Percentiles rank a stretch among this genome's conserved stretches.
Evolutionary conservation across 2,888 invertebrate species (phyloP).

Genomic region (Drosophila peninsularis): DNA sequence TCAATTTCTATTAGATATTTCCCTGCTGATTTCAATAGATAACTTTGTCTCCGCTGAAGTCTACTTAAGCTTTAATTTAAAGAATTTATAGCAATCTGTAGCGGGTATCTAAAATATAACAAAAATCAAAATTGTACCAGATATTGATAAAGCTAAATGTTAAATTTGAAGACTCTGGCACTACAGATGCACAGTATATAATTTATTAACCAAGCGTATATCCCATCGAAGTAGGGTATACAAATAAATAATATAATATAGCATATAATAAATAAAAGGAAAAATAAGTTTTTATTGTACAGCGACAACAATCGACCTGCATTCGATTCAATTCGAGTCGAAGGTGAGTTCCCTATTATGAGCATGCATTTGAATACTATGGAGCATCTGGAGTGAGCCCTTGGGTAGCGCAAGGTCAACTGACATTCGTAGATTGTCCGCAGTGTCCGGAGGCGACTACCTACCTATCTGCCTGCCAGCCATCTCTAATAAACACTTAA

Average conservation of each 20-base stretch:
- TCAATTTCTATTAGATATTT: background rate
- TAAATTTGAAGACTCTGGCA: background rate
- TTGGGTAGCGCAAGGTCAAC: constrained; percentile 39
- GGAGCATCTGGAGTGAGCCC: constrained; percentile 56
- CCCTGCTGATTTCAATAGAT: too few species aligned
- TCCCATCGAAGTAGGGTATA: constrained; percentile 1
- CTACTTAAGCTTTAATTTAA: too few species aligned
- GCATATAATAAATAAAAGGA: constrained; percentile 2
- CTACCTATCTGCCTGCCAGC: background rate
- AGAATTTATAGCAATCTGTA: background rate
- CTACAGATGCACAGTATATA: background rate
- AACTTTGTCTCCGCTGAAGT: too few species aligned
- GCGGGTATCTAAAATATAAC: background rate
- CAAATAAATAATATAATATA: constrained; percentile 14
- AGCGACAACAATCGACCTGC: constrained; percentile 51
- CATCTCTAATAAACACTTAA: background rate
- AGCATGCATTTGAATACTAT: constrained; percentile 41
- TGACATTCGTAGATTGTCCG: constrained; percentile 26
- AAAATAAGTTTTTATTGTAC: constrained; percentile 31
- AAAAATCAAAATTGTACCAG: background rate
- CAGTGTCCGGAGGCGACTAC: constrained; percentile 17
- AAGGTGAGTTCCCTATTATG: constrained; percentile 56
- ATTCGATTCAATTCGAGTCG: constrained; percentile 50
- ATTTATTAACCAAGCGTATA: background rate
- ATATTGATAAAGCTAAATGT: background rate